Evolutionary conservation across 2,113 vertebrate species (phyloP).

Genomic region (Malurus alboscapulatus): DNA sequence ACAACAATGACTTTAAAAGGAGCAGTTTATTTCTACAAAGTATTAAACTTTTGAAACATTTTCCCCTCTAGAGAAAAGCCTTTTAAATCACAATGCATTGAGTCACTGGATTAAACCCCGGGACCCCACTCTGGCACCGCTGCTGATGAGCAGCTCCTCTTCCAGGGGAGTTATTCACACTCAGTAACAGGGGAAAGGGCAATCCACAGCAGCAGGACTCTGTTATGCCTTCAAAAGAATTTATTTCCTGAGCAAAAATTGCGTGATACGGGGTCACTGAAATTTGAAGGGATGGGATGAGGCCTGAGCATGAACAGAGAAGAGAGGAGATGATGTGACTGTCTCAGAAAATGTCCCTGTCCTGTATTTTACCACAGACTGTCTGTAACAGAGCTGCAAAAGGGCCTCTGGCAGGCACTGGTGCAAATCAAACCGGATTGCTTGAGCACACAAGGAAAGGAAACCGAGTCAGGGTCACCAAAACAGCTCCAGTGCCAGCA

Average conservation of each 20-base stretch:
- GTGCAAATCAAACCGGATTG: background rate
- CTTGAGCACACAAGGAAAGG: background rate
- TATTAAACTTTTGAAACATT: conserved; percentile 24
- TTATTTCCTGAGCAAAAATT: conserved; percentile 27
- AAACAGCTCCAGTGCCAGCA: background rate
- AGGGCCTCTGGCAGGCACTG: background rate
- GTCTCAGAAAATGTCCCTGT: background rate
- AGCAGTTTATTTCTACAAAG: conserved; percentile 61
- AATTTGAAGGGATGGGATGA: background rate
- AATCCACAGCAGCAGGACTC: background rate
- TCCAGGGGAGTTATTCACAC: background rate
- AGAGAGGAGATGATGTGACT: background rate
- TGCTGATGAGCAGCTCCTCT: background rate
- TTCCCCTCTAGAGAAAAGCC: background rate
- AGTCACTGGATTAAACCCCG: conserved; percentile 19
- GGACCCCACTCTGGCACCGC: background rate
- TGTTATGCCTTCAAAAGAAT: background rate
- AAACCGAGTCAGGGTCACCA: background rate
- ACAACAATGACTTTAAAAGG: conserved; percentile 51
- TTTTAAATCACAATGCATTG: conserved; percentile 12
- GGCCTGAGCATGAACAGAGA: background rate
- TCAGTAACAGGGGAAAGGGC: background rate
- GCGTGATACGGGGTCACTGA: background rate
- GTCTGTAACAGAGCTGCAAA: background rate
- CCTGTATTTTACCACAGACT: background rate